Percentiles rank a stretch among this genome's conserved stretches.
Conservation (phyloP, 2,797 vertebrate species). For the Gambelia wislizenii region DNA sequence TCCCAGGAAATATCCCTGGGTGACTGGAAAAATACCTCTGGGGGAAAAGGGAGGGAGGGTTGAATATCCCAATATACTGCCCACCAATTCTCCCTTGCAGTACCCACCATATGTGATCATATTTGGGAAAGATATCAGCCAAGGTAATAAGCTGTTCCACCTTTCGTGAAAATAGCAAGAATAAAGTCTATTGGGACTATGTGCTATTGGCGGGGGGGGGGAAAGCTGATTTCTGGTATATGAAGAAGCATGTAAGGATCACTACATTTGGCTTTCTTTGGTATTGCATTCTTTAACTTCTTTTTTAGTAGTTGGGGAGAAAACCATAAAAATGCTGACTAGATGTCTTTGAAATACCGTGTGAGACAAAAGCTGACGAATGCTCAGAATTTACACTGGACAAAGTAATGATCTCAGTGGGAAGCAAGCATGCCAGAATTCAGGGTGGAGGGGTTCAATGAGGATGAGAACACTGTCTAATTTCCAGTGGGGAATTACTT, state of each 20-base stretch:
- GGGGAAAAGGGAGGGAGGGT: neutral
- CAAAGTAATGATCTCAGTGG: neutral
- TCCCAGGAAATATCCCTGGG: neutral
- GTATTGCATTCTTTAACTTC: neutral
- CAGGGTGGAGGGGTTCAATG: neutral
- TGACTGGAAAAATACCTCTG: neutral
- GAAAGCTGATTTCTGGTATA: neutral
- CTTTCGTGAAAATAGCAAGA: neutral
- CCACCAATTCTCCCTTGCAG: neutral
- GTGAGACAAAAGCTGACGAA: neutral
- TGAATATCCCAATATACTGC: neutral
- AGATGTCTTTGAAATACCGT: slow-evolving; percentile 2
- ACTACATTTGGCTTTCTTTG: neutral
- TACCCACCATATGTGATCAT: neutral
- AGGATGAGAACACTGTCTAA: neutral
- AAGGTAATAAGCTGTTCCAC: neutral
- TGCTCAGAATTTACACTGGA: neutral
- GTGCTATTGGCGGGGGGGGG: too few species aligned
- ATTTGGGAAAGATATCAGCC: neutral
- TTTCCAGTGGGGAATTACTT: neutral
- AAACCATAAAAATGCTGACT: neutral
- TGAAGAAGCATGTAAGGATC: neutral
- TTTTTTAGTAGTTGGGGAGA: neutral
- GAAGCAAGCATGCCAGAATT: neutral
- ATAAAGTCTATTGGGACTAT: neutral